Percentiles rank a stretch among this genome's conserved stretches.
These are phyloP conservation scores for Ochlodes sylvanus DNA, from an alignment of 2,888 invertebrate genomes.

Conservation along the genomic window DNA sequence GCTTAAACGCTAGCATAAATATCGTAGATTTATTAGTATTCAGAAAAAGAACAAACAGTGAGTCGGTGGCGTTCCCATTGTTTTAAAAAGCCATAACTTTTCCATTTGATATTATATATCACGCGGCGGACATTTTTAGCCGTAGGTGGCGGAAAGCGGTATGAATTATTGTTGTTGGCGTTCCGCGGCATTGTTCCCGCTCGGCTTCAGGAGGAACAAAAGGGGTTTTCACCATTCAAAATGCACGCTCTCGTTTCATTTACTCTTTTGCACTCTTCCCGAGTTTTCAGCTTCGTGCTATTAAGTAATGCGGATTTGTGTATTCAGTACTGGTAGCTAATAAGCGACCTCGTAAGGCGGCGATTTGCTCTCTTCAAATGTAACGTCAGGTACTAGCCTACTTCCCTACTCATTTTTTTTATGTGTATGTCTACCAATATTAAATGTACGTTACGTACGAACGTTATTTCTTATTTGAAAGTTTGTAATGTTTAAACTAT, in stretches of 20 bases:
- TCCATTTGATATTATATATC: slow-evolving; percentile 83
- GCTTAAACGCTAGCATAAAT: slow-evolving; percentile 50
- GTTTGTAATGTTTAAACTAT: too few relatives aligned
- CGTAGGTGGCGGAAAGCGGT: slow-evolving; percentile 83
- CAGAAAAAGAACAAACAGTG: slow-evolving; percentile 63
- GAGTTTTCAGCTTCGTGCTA: slow-evolving; percentile 79
- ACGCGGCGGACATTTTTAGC: slow-evolving; percentile 83
- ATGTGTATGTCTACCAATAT: too few relatives aligned
- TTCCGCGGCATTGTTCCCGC: slow-evolving; percentile 77
- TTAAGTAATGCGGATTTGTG: slow-evolving; percentile 78
- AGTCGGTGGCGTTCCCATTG: slow-evolving; percentile 70
- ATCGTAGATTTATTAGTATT: slow-evolving; percentile 61
- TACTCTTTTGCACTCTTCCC: slow-evolving; percentile 81
- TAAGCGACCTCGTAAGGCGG: background rate
- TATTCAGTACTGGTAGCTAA: background rate
- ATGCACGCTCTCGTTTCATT: slow-evolving; percentile 84
- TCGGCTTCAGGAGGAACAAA: slow-evolving; percentile 75
- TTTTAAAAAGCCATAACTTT: slow-evolving; percentile 83
- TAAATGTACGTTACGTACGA: too few relatives aligned
- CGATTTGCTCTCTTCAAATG: background rate
- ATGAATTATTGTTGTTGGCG: slow-evolving; percentile 85
- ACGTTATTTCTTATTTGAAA: too few relatives aligned
- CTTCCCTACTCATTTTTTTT: too few relatives aligned
- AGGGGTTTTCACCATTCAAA: slow-evolving; percentile 82
- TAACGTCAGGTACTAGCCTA: too few relatives aligned